A percentile compares a stretch with the other conserved stretches of the same genome.
Evolutionary conservation across 2,113 vertebrate genomes (phyloP).

Genomic region (Malurus cyaneus): DNA sequence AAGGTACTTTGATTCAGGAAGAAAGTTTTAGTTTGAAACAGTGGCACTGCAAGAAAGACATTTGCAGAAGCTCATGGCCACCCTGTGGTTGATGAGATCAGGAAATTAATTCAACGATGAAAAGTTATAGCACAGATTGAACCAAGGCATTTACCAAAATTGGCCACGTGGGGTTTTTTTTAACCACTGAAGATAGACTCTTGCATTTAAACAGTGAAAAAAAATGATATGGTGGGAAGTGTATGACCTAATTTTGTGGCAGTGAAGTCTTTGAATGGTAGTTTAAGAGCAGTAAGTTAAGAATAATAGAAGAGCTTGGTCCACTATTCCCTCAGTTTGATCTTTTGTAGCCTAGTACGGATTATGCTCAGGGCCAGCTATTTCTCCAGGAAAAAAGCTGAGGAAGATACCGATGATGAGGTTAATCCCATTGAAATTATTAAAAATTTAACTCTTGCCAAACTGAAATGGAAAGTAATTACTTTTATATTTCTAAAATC

Average conservation of each 20-base stretch:
- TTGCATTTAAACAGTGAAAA: neutral
- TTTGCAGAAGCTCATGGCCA: neutral
- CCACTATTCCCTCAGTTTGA: fast-evolving
- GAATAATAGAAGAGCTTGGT: neutral
- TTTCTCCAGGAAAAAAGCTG: neutral
- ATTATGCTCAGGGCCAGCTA: neutral
- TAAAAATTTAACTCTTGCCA: neutral
- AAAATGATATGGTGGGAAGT: neutral
- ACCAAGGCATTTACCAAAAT: neutral
- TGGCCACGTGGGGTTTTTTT: neutral
- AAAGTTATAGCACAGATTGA: neutral
- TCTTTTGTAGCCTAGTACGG: neutral
- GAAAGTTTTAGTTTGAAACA: neutral
- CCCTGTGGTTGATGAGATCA: neutral
- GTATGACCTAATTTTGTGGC: neutral
- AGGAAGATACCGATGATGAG: neutral
- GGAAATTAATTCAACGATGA: neutral
- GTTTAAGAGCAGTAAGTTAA: neutral
- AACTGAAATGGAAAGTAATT: neutral
- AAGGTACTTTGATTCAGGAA: neutral
- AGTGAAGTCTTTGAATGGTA: neutral
- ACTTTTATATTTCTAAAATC: neutral
- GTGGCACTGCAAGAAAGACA: neutral
- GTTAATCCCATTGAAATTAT: neutral
- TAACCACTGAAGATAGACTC: neutral